Evolutionary conservation across 2,113 vertebrate species (phyloP).

Genomic region (Eolophus roseicapilla): DNA sequence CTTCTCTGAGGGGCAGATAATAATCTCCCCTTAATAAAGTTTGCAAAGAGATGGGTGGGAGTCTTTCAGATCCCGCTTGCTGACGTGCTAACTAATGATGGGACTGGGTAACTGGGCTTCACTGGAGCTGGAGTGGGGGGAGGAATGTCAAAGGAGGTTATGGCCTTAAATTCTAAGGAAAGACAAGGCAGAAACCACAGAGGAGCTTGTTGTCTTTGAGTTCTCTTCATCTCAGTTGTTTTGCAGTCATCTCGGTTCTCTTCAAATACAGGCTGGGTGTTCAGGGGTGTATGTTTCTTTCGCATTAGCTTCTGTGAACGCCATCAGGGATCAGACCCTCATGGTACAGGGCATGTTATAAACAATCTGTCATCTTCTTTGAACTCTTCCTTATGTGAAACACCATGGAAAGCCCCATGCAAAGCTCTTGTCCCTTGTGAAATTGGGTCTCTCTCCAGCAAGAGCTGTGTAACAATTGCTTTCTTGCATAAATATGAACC

Average conservation of each 20-base stretch:
- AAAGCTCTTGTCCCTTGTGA: not conserved
- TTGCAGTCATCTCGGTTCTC: not conserved
- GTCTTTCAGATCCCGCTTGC: not conserved
- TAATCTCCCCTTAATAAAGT: not conserved
- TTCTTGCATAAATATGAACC: constrained; percentile 15
- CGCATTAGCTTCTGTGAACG: not conserved
- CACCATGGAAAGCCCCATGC: not conserved
- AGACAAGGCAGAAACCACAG: not conserved
- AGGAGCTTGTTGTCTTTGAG: not conserved
- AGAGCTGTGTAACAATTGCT: not conserved
- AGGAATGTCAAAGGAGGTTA: not conserved
- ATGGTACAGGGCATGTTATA: not conserved
- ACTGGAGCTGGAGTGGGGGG: not conserved
- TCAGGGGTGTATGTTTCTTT: not conserved
- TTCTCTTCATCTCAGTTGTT: not conserved
- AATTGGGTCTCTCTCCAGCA: not conserved
- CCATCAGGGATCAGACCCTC: not conserved
- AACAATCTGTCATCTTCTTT: constrained; percentile 12
- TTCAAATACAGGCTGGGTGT: not conserved
- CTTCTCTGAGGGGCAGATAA: not conserved
- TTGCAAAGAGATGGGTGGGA: not conserved
- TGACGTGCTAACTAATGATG: not conserved
- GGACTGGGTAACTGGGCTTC: not conserved
- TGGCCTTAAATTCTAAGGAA: constrained; percentile 19
- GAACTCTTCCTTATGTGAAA: not conserved